Base-by-base conservation (phyloP, 2,888 invertebrate genomes). In the Nomada ruficornis region DNA sequence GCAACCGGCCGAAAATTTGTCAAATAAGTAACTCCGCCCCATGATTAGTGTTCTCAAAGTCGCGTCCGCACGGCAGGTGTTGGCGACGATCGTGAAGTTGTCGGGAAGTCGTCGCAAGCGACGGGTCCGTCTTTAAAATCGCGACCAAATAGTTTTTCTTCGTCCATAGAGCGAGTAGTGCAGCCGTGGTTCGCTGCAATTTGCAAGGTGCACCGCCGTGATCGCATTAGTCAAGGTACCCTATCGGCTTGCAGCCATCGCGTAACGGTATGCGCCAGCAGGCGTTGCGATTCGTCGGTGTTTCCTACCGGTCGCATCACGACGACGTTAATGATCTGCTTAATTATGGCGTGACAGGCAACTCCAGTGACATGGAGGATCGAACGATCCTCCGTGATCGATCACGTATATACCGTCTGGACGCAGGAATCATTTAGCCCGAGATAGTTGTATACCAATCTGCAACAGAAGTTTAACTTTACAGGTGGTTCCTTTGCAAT, bases 311-410 rank as follows among this genome's bases (percentile, higher is more conserved):
- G 69, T 82, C 82, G 74, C 77, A 77, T 83, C 82, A 84, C 87
- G 87, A 89, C 91, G 91, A 93, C 92, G 91, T 91, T 93, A 93
- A 93, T 92, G 93, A 93, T 93, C 92, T 91, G 92, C 89, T 93
- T 93, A 93, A 93, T 93, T 93, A 92, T 91, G 84, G 76, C 86
- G 88, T 84, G 90, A 92, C 90, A 90, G 89, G 88, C 44, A 73
- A 80, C 65, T 54, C 29, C 15, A 68, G 65, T 78, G 76, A 71
- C 77, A 55, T 44, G 29, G 54, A 50, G 59, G 52, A 44, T 52
- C 74, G 59, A 73, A 70, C 59, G 75, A 76, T 83, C 60, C 65
- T 9, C 20, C 13, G 26, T 64, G 52, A 78, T 78, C 68, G 73
- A 77, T 52, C 69, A n/a, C n/a, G 50, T 7, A 7, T 36, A 36